Conservation (phyloP, 2,888 invertebrate species). For the Seira sanloemensis region DNA sequence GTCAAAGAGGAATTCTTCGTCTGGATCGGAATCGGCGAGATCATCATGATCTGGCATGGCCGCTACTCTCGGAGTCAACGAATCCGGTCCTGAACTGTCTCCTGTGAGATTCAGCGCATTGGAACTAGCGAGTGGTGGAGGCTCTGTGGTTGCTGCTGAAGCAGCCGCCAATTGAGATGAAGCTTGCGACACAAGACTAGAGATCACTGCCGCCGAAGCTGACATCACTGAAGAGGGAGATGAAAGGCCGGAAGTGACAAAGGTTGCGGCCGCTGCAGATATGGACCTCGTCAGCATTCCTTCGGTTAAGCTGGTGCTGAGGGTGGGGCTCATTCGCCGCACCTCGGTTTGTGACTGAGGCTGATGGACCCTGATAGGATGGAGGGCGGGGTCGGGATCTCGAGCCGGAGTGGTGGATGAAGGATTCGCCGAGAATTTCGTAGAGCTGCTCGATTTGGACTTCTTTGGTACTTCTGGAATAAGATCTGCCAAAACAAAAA, state of each 20-base stretch:
- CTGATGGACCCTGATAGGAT: constrained; percentile 44
- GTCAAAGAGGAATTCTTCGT: constrained; percentile 72
- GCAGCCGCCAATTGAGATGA: constrained; percentile 32
- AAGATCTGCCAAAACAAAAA: constrained; percentile 22
- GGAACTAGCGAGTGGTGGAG: constrained; percentile 20
- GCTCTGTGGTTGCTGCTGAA: constrained; percentile 26
- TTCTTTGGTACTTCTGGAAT: constrained; percentile 51
- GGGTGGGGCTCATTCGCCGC: constrained; percentile 37
- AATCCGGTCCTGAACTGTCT: constrained; percentile 65
- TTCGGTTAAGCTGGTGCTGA: constrained; percentile 41
- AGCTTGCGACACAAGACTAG: constrained; percentile 49
- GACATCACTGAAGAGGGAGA: constrained; percentile 46
- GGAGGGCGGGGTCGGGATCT: constrained; percentile 16
- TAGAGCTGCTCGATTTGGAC: constrained; percentile 3
- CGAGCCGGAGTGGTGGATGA: constrained; percentile 1
- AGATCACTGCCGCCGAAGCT: constrained; percentile 54
- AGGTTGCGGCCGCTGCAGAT: constrained; percentile 50
- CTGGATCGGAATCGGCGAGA: constrained; percentile 60
- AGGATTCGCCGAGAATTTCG: neutral
- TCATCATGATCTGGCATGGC: constrained; percentile 66
- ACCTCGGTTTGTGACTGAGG: neutral
- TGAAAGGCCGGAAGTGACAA: constrained; percentile 42
- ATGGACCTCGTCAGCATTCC: constrained; percentile 55
- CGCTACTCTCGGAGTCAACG: constrained; percentile 57
- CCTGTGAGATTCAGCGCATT: neutral